Conservation (phyloP, 2,797 vertebrate genomes). For the Choloepus didactylus region DNA sequence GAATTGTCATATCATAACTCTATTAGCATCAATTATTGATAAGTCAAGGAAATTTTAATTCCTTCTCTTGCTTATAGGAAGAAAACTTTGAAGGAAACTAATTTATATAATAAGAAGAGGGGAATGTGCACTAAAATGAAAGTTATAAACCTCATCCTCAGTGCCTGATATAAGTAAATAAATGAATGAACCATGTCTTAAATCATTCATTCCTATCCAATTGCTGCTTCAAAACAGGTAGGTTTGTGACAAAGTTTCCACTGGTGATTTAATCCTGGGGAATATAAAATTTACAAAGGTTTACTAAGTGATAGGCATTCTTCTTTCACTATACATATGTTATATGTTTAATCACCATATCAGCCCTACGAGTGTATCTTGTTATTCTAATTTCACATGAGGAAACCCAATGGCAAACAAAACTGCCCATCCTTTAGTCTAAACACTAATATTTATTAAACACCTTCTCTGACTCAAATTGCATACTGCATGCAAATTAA, state of each 20-base stretch:
- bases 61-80: slow-evolving; percentile 9
- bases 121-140: slow-evolving; percentile 46
- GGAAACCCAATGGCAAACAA: slow-evolving; percentile 4
- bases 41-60: slow-evolving; percentile 66
- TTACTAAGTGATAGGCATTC: not conserved
- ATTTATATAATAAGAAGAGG: slow-evolving; percentile 10
- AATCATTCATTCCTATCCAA: slow-evolving; percentile 29
- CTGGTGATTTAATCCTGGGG: slow-evolving; percentile 4
- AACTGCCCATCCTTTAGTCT: not conserved
- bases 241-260: not conserved
- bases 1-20: slow-evolving; percentile 55
- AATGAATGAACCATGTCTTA: not conserved
- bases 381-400: slow-evolving; percentile 53
- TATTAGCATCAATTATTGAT: slow-evolving; percentile 68
- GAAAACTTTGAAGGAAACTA: slow-evolving; percentile 13
- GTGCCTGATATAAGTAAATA: slow-evolving; percentile 16
- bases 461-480: slow-evolving; percentile 63
- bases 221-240: slow-evolving; percentile 9
- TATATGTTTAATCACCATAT: slow-evolving; percentile 15
- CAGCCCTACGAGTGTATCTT: not conserved
- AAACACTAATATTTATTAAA: slow-evolving; percentile 68
- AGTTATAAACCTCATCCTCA: not conserved
- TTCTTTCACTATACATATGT: not conserved
- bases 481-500: slow-evolving; percentile 51
- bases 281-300: not conserved